Percentiles rank a stretch among this genome's conserved stretches.
Evolutionary conservation across 2,797 vertebrate genomes (phyloP).

Genomic region (Melanogrammus aeglefinus): DNA sequence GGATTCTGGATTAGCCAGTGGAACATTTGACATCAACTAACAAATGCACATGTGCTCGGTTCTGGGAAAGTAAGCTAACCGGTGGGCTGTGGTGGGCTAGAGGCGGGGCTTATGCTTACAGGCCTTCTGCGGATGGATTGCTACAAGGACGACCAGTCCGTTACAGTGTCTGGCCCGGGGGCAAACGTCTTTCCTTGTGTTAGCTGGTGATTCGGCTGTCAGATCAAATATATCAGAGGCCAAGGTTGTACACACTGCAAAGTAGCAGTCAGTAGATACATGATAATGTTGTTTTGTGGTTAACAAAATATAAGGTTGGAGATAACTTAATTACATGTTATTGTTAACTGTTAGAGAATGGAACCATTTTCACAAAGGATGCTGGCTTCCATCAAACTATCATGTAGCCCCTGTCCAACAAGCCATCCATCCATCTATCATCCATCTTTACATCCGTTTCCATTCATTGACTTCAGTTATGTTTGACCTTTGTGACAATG

Average conservation of each 20-base stretch:
- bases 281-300: not conserved
- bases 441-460: not conserved
- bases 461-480: not conserved
- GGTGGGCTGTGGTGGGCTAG: not conserved
- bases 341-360: not conserved
- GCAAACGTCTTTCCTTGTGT: not conserved
- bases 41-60: no score
- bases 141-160: not conserved
- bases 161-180: not conserved
- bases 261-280: not conserved
- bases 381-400: not conserved
- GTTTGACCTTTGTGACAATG: not conserved
- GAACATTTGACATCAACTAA: not conserved
- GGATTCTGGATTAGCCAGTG: not conserved
- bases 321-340: not conserved
- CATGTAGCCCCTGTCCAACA: not conserved
- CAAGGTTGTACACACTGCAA: not conserved
- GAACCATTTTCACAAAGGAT: not conserved
- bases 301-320: not conserved
- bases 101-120: not conserved
- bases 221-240: not conserved
- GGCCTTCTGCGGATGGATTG: not conserved
- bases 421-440: not conserved
- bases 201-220: not conserved
- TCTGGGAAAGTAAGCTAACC: no score